Base-by-base conservation (phyloP, 1,140 invertebrate genomes). In the Drosophila azteca region DNA sequence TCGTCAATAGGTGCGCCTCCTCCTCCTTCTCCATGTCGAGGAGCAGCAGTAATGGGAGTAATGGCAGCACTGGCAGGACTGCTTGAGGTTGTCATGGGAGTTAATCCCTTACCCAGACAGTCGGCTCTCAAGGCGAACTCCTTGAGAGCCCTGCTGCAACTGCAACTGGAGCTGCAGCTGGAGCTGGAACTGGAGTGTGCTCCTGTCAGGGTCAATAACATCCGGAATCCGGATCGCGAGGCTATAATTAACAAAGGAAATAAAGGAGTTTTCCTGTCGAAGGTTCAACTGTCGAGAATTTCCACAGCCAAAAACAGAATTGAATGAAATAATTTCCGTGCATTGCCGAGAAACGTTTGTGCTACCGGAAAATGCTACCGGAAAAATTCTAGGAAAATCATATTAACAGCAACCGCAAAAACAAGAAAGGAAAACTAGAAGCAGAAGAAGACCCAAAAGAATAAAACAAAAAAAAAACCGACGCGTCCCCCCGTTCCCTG, bases 351-450 rank as follows among this genome's bases (percentile, higher is more conserved):
- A 60, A 31, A 31, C 17, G 15, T 35, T 15, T 48, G 48, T 41
- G n/a, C 51, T 15, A 24, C 15, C 6, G 29, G n/a, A 64, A 60
- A 24, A 64, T 61, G 50, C 39, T 31, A 22, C 22, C 41, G 26
- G 63, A 49, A 61, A 83, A 82, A 49, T 50, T 63, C 58, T 57
- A 45, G 66, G 57, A 79, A 83, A 84, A 83, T 83, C 66, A 83
- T 79, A 83, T 79, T 69, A 84, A 84, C 67, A 68, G 76, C 46
- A 84, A 84, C 80, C 80, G 76, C 80, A 84, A 77, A 79, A 65
- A 74, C 58, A 39, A 22, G 43, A 63, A 59, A 41, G 35, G 20
- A 46, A 45, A 69, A 31, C 22, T 29, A 2, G 20, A 22, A 17
- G 26, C 11, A 48, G 17, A 22, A 17, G 26, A 15, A 48, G 17